phyloP scores from a whole-genome alignment of 2,113 vertebrate species.

The Camelus bactrianus region DNA sequence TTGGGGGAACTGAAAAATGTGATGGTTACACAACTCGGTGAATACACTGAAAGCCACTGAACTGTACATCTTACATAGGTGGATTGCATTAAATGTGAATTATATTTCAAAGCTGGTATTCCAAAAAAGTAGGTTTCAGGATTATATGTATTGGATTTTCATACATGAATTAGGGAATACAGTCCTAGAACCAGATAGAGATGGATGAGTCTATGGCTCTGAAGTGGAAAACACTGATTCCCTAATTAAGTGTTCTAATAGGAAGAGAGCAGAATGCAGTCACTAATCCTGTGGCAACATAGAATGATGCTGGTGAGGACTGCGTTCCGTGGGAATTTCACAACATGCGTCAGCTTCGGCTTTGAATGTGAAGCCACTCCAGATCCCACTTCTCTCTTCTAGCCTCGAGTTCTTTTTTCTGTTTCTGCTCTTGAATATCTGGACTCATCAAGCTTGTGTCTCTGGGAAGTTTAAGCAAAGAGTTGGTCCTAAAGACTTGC shows the following conservation, averaged over 20 bases:
- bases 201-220: background rate
- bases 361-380: background rate
- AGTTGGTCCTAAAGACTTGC: background rate
- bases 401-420: background rate
- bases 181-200: background rate
- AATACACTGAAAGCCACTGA: background rate
- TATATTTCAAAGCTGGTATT: background rate
- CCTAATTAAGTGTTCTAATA: background rate
- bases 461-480: background rate
- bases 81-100: background rate
- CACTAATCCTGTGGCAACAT: background rate
- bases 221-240: conserved; percentile 32
- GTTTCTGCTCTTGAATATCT: background rate
- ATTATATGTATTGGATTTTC: background rate
- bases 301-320: background rate
- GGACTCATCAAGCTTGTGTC: background rate
- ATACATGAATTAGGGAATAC: background rate
- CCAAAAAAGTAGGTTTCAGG: background rate
- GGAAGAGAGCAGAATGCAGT: background rate
- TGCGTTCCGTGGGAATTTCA: background rate
- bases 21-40: background rate
- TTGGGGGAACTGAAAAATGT: background rate
- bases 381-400: background rate
- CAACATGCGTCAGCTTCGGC: fast-evolving
- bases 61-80: background rate